Conservation (phyloP, 1,140 invertebrate species). For the Ylistrum balloti region DNA sequence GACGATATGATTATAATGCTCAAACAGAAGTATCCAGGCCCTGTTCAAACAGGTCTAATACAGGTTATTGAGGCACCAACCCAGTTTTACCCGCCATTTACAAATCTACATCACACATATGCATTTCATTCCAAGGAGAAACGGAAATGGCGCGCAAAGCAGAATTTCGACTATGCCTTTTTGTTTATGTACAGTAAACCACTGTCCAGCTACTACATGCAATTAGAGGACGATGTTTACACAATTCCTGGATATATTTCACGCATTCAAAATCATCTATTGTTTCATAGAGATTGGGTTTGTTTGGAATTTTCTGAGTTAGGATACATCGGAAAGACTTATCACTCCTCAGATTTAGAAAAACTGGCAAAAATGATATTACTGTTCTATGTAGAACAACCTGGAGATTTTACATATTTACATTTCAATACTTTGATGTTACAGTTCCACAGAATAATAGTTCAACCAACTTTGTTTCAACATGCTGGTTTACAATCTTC, state of each 20-base stretch:
- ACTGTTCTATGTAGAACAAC: constrained; percentile 79
- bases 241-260: constrained; percentile 71
- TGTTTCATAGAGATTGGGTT: constrained; percentile 71
- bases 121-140: constrained; percentile 70
- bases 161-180: constrained; percentile 78
- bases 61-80: constrained; percentile 74
- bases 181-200: constrained; percentile 76
- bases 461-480: constrained; percentile 77
- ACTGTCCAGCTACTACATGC: constrained; percentile 76
- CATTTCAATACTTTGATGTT: constrained; percentile 74
- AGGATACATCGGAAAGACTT: constrained; percentile 77
- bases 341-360: constrained; percentile 72
- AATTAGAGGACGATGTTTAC: constrained; percentile 80
- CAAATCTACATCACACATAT: constrained; percentile 76
- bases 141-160: constrained; percentile 79
- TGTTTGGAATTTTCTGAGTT: constrained; percentile 79
- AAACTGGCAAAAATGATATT: constrained; percentile 73
- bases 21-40: constrained; percentile 50
- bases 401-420: constrained; percentile 77
- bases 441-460: constrained; percentile 60
- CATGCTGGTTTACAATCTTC: constrained; percentile 78
- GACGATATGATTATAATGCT: constrained; percentile 51
- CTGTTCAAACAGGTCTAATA: constrained; percentile 70
- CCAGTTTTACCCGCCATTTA: constrained; percentile 73
- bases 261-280: constrained; percentile 73